These are phyloP conservation scores for Brachionus manjavacas DNA, from an alignment of 1,140 invertebrate genomes.

Conservation along the genomic window DNA sequence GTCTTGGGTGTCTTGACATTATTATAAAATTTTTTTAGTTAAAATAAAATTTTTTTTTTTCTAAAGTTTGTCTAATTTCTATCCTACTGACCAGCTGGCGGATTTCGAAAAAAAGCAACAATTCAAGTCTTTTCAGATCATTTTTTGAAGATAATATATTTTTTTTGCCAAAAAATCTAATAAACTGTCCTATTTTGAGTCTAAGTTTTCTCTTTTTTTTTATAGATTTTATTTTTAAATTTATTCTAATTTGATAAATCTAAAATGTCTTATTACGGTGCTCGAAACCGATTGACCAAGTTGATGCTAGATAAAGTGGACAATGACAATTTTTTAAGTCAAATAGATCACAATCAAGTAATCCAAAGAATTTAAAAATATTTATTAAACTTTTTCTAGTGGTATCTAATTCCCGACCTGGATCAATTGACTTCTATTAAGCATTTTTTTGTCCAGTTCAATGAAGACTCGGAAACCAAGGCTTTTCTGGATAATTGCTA, in stretches of 20 bases:
- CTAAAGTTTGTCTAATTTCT: no score
- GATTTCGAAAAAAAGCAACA: no score
- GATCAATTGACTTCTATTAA: background rate
- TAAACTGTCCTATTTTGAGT: background rate
- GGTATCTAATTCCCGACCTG: background rate
- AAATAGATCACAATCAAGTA: slow-evolving; percentile 22
- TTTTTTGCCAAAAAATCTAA: no score
- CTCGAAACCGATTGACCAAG: background rate
- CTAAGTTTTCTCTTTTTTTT: background rate
- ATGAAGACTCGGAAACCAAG: slow-evolving; percentile 67
- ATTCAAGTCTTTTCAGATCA: no score
- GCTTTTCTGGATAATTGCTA: slow-evolving; percentile 67
- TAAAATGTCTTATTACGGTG: slow-evolving; percentile 3
- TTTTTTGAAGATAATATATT: no score
- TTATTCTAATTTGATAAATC: no score
- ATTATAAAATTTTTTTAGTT: no score
- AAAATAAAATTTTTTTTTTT: no score
- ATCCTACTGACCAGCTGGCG: no score
- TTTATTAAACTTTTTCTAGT: background rate
- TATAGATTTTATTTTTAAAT: background rate
- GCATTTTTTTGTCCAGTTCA: slow-evolving; percentile 62
- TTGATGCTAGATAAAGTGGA: slow-evolving; percentile 30
- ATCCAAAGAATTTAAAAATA: background rate
- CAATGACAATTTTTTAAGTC: slow-evolving; percentile 31
- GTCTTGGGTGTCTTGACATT: no score